phyloP scores from a whole-genome alignment of 2,113 vertebrate genomes.

The Carettochelys insculpta region DNA sequence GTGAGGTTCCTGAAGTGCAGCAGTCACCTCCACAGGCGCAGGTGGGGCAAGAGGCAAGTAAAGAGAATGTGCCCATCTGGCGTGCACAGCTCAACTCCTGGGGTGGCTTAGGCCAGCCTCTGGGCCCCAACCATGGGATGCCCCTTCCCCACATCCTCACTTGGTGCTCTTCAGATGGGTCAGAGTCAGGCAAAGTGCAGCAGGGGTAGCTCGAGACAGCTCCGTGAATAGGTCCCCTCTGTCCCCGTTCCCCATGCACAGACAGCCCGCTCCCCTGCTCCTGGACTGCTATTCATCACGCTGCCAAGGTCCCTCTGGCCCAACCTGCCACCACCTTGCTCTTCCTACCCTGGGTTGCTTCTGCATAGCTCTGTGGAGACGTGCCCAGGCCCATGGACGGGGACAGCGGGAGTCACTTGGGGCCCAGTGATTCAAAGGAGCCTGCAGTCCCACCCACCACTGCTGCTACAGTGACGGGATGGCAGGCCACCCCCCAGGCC shows the following conservation, averaged over 20 bases:
- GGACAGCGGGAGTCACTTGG: too few relatives aligned
- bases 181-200: background rate
- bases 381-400: too few relatives aligned
- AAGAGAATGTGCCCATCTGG: background rate
- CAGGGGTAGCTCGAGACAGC: rapidly evolving
- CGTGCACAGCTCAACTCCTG: rapidly evolving
- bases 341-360: background rate
- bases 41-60: background rate
- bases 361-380: background rate
- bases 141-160: background rate
- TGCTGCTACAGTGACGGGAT: too few relatives aligned
- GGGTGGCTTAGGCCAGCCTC: background rate
- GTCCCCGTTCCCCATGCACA: background rate
- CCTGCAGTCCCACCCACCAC: too few relatives aligned
- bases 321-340: too few relatives aligned
- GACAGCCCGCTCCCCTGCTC: background rate
- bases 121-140: background rate
- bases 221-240: background rate
- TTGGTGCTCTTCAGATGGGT: background rate
- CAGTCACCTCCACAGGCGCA: background rate
- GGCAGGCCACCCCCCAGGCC: too few relatives aligned
- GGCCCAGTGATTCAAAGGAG: too few relatives aligned
- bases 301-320: background rate
- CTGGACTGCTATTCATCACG: background rate
- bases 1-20: background rate